These are phyloP conservation scores for Drosophila trapezifrons DNA, from an alignment of 1,140 invertebrate species.

Conservation along the genomic window DNA sequence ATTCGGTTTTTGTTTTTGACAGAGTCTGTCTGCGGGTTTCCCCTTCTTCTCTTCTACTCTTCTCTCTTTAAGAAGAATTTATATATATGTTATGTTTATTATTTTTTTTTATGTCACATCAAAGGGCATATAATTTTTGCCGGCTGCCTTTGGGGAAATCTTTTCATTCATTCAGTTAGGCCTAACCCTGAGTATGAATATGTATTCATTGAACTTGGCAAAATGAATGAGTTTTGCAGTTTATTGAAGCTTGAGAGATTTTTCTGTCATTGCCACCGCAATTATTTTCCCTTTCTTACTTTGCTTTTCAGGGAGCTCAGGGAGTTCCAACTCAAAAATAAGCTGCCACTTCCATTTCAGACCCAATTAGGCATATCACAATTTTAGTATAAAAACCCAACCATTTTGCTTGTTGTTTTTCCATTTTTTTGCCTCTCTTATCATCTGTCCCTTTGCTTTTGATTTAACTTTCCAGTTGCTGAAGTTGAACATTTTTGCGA, in stretches of 20 bases:
- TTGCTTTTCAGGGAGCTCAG: background rate
- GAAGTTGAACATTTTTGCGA: conserved; percentile 1
- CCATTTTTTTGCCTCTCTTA: background rate
- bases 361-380: conserved; percentile 13
- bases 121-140: conserved; percentile 34
- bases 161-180: background rate
- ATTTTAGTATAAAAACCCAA: conserved; percentile 4
- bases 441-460: background rate
- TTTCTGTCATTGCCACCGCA: conserved; percentile 23
- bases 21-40: conserved; percentile 35
- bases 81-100: conserved; percentile 7
- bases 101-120: conserved; percentile 50
- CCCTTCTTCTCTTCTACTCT: conserved; percentile 13
- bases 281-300: background rate
- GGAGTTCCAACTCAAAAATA: conserved; percentile 10
- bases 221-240: conserved; percentile 5
- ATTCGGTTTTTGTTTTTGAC: conserved; percentile 50
- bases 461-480: conserved; percentile 11
- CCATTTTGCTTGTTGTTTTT: background rate
- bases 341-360: conserved; percentile 7
- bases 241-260: conserved; percentile 1
- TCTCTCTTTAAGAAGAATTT: conserved; percentile 13
- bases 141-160: conserved; percentile 6
- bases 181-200: background rate
- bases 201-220: conserved; percentile 18